Evolutionary conservation across 92 coral and sea anemone genomes (phyloP).

Genomic region (Parazoanthus swiftii): DNA sequence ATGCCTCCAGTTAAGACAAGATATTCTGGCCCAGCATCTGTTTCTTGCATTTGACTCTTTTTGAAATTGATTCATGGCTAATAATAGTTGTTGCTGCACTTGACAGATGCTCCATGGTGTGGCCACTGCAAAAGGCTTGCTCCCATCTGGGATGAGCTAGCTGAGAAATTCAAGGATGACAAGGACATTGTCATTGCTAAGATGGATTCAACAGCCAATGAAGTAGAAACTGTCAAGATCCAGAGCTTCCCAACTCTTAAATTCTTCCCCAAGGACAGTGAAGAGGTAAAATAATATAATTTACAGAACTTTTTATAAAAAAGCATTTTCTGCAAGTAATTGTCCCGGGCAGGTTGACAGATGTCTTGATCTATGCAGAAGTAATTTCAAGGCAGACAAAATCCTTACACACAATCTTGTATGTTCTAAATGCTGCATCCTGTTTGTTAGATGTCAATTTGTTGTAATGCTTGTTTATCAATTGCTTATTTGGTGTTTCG

Average conservation of each 20-base stretch:
- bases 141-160: constrained; percentile 98
- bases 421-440: too few species aligned
- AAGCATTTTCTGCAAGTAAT: neutral
- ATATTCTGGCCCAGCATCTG: too few species aligned
- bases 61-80: too few species aligned
- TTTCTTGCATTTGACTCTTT: too few species aligned
- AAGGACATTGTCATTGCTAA: constrained; percentile 90
- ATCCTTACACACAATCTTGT: too few species aligned
- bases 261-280: constrained; percentile 97
- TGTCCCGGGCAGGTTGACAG: too few species aligned
- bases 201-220: constrained; percentile 99
- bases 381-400: too few species aligned
- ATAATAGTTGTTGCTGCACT: neutral
- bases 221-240: constrained; percentile 91
- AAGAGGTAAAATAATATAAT: constrained; percentile 55
- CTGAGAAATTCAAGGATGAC: constrained; percentile 91
- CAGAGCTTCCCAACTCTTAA: constrained; percentile 99
- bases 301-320: neutral
- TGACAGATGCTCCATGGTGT: constrained; percentile 98
- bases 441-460: too few species aligned
- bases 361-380: too few species aligned
- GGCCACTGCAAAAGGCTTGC: constrained; percentile 97
- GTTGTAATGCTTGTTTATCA: too few species aligned
- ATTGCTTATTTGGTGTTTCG: too few species aligned
- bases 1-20: too few species aligned